Conservation (phyloP, 2,113 vertebrate genomes). For the Naja naja region DNA sequence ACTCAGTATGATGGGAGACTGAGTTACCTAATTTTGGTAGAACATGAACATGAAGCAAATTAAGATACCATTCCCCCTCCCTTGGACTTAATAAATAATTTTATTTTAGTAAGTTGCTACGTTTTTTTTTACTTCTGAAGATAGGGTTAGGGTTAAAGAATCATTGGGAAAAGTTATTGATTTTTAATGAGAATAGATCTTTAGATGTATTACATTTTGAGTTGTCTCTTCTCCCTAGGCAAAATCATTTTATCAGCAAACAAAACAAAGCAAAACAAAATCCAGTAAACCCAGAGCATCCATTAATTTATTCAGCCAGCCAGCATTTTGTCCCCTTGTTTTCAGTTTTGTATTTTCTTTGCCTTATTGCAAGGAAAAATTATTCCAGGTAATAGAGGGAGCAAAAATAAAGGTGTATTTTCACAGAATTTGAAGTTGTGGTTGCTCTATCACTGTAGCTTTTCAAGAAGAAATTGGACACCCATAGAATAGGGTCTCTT, state of each 20-base stretch:
- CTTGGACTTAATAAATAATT: too few relatives aligned
- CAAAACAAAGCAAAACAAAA: neutral
- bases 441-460: too few relatives aligned
- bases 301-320: too few relatives aligned
- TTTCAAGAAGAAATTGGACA: too few relatives aligned
- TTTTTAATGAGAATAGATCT: neutral
- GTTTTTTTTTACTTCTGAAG: neutral
- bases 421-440: neutral
- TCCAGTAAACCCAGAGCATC: neutral
- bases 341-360: neutral
- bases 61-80: neutral
- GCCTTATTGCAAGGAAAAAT: neutral
- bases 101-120: neutral
- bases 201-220: neutral
- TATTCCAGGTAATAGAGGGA: neutral
- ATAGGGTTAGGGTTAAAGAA: neutral
- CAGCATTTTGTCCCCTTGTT: neutral
- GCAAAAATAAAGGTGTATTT: neutral
- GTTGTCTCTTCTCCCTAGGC: neutral
- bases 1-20: neutral
- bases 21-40: neutral
- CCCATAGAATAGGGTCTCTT: too few relatives aligned
- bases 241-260: neutral
- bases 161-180: neutral
- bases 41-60: neutral